phyloP scores from a whole-genome alignment of 2,888 invertebrate species.

The Drosophila sordidula region DNA sequence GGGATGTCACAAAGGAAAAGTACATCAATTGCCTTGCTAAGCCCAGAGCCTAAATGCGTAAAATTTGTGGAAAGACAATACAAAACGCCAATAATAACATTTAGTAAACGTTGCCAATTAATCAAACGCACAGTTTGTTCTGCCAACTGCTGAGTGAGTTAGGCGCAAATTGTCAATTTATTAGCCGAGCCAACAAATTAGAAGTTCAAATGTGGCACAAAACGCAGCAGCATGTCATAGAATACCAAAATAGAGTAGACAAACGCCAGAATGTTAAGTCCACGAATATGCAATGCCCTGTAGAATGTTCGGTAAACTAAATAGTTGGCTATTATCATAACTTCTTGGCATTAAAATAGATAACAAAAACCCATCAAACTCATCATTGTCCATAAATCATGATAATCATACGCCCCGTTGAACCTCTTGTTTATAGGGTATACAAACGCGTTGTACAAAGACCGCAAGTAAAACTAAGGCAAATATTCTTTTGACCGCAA shows the following conservation, averaged over 20 bases:
- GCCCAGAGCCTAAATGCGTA: slow-evolving; percentile 10
- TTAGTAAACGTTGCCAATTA: slow-evolving; percentile 49
- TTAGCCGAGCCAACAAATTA: slow-evolving; percentile 50
- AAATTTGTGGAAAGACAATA: slow-evolving; percentile 7
- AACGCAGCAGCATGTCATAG: slow-evolving; percentile 38
- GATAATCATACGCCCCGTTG: neutral
- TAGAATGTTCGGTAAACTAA: too few species aligned
- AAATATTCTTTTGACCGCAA: slow-evolving; percentile 49
- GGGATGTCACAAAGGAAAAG: neutral
- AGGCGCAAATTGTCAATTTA: slow-evolving; percentile 62
- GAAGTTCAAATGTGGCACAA: slow-evolving; percentile 29
- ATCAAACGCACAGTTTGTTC: slow-evolving; percentile 47
- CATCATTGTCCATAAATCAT: neutral
- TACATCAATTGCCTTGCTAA: slow-evolving; percentile 27
- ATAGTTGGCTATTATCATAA: neutral
- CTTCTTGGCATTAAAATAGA: neutral
- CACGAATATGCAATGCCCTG: slow-evolving; percentile 16
- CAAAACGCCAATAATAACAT: slow-evolving; percentile 14
- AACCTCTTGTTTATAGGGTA: slow-evolving; percentile 28
- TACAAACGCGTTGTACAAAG: slow-evolving; percentile 5
- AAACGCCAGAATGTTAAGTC: neutral
- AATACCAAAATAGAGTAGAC: slow-evolving; percentile 4
- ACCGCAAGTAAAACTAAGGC: slow-evolving; percentile 27
- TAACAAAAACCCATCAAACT: neutral
- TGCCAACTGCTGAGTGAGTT: slow-evolving; percentile 53